Conservation (phyloP, 2,113 vertebrate genomes). For the Dicaeum eximium region DNA sequence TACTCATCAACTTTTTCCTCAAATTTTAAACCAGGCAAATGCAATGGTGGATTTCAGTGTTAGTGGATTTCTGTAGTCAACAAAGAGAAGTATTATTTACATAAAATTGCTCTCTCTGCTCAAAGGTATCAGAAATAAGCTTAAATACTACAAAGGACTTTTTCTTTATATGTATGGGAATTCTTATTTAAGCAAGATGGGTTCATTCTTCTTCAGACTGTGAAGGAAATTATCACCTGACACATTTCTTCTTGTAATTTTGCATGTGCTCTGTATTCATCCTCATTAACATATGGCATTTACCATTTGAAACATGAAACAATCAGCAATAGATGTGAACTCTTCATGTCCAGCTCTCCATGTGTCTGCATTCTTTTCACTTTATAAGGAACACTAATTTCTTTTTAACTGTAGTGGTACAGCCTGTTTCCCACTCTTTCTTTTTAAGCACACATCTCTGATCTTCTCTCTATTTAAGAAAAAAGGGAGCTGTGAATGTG, state of each 20-base stretch:
- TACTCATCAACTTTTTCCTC: neutral
- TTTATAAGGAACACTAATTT: neutral
- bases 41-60: neutral
- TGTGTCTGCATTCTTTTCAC: neutral
- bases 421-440: neutral
- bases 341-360: neutral
- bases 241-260: neutral
- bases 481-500: neutral
- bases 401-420: neutral
- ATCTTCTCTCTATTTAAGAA: neutral
- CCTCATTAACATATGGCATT: accelerated
- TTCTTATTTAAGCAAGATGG: neutral
- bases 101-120: neutral
- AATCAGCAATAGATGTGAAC: neutral
- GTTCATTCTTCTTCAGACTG: neutral
- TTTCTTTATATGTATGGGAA: neutral
- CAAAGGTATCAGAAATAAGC: neutral
- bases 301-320: neutral
- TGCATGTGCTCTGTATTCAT: neutral
- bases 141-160: neutral
- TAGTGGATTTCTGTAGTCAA: neutral
- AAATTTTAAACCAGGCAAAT: neutral
- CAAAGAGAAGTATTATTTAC: neutral
- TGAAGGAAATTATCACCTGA: neutral
- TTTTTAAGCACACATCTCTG: neutral